phyloP scores from a whole-genome alignment of 2,888 invertebrate species.

The Troides aeacus region DNA sequence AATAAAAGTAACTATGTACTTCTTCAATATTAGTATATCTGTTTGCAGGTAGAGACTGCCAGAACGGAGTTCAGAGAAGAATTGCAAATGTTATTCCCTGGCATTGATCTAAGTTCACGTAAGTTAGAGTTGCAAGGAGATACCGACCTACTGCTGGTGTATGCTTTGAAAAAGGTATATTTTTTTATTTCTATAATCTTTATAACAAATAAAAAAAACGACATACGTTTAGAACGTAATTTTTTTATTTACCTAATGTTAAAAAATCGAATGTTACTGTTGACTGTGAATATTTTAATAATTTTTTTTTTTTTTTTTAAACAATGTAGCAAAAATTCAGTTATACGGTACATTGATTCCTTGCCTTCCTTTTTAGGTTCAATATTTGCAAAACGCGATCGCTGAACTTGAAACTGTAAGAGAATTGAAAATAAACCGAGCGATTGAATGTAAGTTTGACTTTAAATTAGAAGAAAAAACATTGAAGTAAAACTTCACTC shows the following conservation, averaged over 20 bases:
- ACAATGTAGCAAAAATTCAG: no score
- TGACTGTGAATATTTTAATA: no score
- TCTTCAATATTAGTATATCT: background rate
- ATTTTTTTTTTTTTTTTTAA: background rate
- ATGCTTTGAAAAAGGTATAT: conserved; percentile 62
- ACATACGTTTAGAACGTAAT: no score
- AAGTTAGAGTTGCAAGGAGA: conserved; percentile 60
- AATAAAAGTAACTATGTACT: no score
- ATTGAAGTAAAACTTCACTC: no score
- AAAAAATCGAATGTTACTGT: no score
- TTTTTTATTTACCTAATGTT: no score
- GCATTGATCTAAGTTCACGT: conserved; percentile 56
- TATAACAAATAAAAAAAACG: no score
- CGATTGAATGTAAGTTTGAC: conserved; percentile 67
- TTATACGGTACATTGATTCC: no score
- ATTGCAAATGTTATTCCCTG: conserved; percentile 63
- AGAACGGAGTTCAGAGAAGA: conserved; percentile 57
- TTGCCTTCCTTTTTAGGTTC: conserved; percentile 49
- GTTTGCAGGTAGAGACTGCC: conserved; percentile 59
- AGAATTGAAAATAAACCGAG: conserved; percentile 64
- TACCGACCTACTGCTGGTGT: conserved; percentile 60
- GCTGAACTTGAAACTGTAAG: conserved; percentile 65
- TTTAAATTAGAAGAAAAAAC: background rate
- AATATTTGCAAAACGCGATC: conserved; percentile 64
- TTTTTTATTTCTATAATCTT: no score